A percentile compares a stretch with the other conserved stretches of the same genome.
Conservation (phyloP, 2,888 invertebrate genomes). For the Cryptocheilus praepositus region DNA sequence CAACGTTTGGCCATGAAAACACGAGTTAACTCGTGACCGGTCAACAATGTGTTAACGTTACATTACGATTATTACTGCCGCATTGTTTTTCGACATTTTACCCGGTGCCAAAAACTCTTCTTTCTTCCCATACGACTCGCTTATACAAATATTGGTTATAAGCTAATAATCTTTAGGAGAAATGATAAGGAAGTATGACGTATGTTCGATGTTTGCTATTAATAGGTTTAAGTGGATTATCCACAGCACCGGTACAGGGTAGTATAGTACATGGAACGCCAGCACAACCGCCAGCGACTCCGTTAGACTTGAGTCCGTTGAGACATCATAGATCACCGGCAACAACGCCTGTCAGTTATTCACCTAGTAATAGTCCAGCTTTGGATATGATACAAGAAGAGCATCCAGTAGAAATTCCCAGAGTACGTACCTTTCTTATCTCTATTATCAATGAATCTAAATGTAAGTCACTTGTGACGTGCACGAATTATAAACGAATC, state of each 20-base stretch:
- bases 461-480: too few species aligned
- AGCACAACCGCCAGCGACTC: constrained; percentile 77
- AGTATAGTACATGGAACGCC: constrained; percentile 87
- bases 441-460: too few species aligned
- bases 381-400: constrained; percentile 88
- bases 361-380: constrained; percentile 78
- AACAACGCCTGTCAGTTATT: constrained; percentile 75
- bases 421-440: constrained; percentile 58
- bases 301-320: constrained; percentile 77
- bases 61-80: not conserved
- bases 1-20: too few species aligned
- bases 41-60: not conserved
- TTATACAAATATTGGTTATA: not conserved
- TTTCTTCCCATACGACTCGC: not conserved
- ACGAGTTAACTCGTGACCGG: too few species aligned
- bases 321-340: constrained; percentile 73
- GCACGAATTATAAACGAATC: too few species aligned
- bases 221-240: constrained; percentile 84
- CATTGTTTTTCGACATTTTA: too few species aligned
- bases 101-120: too few species aligned
- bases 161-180: not conserved
- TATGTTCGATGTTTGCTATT: constrained; percentile 8
- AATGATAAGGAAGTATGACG: not conserved
- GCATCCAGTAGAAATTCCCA: constrained; percentile 76
- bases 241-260: constrained; percentile 80